Conservation (phyloP, 2,113 vertebrate genomes). For the Neotoma lepida region DNA sequence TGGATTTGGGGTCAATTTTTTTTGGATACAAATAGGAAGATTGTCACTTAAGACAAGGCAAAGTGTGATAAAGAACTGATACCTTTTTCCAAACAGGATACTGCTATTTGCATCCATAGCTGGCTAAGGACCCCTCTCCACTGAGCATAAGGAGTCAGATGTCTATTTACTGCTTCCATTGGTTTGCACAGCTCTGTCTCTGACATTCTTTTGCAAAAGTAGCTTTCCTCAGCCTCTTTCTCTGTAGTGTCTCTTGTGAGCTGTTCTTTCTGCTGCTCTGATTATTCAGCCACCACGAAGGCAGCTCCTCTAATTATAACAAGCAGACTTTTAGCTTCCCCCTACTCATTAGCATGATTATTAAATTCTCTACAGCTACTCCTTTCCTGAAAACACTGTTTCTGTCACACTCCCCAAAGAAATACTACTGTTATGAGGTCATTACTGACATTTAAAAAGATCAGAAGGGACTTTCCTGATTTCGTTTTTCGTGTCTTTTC, state of each 20-base stretch:
- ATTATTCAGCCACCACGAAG: background rate
- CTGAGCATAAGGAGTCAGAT: background rate
- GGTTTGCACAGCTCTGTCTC: background rate
- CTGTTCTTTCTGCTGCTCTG: background rate
- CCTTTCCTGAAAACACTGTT: constrained; percentile 48
- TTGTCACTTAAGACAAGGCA: background rate
- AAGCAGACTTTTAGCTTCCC: background rate
- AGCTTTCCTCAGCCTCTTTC: background rate
- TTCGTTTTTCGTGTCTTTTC: constrained; percentile 28
- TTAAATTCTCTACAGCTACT: constrained; percentile 37
- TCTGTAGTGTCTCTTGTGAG: background rate
- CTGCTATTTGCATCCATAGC: background rate
- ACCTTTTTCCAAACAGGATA: background rate
- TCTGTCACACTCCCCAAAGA: constrained; percentile 27
- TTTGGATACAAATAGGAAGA: background rate
- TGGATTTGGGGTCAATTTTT: background rate
- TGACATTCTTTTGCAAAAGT: background rate
- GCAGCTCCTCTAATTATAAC: background rate
- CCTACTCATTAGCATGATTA: background rate
- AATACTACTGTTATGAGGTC: background rate
- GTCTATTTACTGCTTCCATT: background rate
- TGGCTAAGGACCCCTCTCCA: background rate
- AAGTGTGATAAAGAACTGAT: background rate
- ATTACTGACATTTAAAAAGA: constrained; percentile 35
- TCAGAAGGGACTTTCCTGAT: constrained; percentile 27